Evolutionary conservation across 2,888 invertebrate genomes (phyloP), one percentile per base, ranked within the genome.

Genomic region (Seira ritae): DNA sequence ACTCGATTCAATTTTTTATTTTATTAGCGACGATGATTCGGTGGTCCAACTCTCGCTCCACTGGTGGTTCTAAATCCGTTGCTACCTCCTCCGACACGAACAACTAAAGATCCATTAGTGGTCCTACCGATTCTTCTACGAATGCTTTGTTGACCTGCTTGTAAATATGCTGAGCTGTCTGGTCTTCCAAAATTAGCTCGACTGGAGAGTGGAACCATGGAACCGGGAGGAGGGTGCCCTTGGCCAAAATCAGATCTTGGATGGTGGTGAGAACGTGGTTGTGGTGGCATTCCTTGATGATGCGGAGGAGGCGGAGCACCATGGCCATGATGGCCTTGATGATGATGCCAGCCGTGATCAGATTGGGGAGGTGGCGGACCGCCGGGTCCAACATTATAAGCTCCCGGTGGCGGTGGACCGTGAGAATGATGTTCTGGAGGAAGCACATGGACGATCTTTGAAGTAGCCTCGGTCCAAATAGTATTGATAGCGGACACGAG

Each of bases 381-480:
- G 20, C 1, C n/a, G 8, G 12, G 23, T 20, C 2, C 69, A 1
- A 19, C 69, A 4, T 12, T 31, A n/a, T 15, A 46, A 31, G 1
- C 31, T 46, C 23, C 15, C 22, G 74, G 12, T 10, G 55, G 4
- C 6, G 55, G 65, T 22, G 17, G 65, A 10, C 19, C 17, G 20
- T 65, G 65, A 19, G 17, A 20, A 20, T 20, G 66, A 17, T 62
- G 74, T 66, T 50, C 96, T 96, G 84, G 96, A 94, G 37, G 95
- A 92, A 0, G 94, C 93, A 23, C 95, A 92, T 91, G 89, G 89
- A 10, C 89, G 74, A 66, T 96, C 96, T 85, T 96, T 92, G 70
- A 97, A 92, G 89, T 96, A 96, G 0, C 96, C 96, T 74, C 96
- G 93, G 90, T 96, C 95, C 92, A 96, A 96, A 91, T 97, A 97